Evolutionary conservation across 2,797 vertebrate species (phyloP), one percentile per base, ranked within the genome.

Genomic region (Hippopotamyrus pictus): DNA sequence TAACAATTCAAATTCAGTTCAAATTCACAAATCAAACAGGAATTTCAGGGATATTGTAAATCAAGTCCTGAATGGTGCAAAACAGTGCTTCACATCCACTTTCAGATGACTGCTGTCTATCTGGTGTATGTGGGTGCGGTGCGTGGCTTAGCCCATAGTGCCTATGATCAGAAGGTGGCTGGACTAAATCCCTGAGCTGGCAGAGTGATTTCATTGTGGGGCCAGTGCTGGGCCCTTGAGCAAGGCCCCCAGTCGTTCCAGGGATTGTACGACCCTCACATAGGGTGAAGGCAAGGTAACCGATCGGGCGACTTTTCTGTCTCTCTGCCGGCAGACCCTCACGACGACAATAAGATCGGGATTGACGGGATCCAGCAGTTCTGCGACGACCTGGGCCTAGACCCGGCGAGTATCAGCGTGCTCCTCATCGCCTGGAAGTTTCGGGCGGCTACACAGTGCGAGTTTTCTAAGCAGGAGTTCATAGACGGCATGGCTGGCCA

Each of bases 271-370:
- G 14, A 44, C 37, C 41, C 19, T 79, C 65, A 73, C 12, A 25
- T 0, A 2, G 9, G 76, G 44, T 46, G 41, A 46, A 9, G 17
- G 76, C 76, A 41, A 46, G 29, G 19, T 44, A 46, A 59, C 50
- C 44, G 65, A 69, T 33, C 12, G 25, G 8, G 65, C 25, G 3
- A 14, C 29, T 33, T 19, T 33, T 12, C 33, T 0, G 14, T 79
- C 17, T 19, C 57, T 89, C 41, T 5, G 0, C 6, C 5, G 57
- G n/a, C 92, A 99, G 98, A 99, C 94, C 98, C 98, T 82, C 98
- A 99, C 92, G 98, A 99, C 96, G 98, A 99, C 93, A 99, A 98
- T 93, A 99, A 98, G 96, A 99, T 99, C 48, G 98, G 98, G 62
- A 96, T 99, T 57, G 98, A 99, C 90, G 98, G 98, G 22, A 98